A percentile compares a stretch with the other conserved stretches of the same genome.
phyloP scores from a whole-genome alignment of 2,888 invertebrate genomes.

The Eristalinus sepulchralis region DNA sequence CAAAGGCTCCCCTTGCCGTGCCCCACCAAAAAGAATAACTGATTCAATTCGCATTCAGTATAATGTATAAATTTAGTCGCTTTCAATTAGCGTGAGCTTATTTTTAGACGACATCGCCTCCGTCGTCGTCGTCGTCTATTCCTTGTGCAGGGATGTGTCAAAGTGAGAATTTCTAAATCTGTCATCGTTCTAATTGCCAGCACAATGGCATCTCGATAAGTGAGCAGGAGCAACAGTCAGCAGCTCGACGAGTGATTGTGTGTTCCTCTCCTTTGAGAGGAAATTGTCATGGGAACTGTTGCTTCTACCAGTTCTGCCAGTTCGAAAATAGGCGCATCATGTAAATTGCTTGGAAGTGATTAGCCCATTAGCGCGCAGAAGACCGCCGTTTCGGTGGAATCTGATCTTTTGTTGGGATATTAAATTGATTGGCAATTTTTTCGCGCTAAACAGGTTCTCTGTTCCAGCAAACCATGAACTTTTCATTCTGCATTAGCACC shows the following conservation, averaged over 20 bases:
- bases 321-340: background rate
- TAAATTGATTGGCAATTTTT: background rate
- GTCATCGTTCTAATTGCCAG: background rate
- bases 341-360: background rate
- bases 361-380: background rate
- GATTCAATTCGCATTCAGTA: constrained; percentile 23
- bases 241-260: background rate
- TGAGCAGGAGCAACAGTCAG: background rate
- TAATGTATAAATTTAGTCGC: constrained; percentile 41
- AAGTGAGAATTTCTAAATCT: constrained; percentile 27
- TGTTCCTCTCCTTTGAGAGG: background rate
- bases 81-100: constrained; percentile 36
- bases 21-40: background rate
- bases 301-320: background rate
- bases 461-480: background rate
- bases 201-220: background rate
- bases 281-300: background rate
- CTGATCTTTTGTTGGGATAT: background rate
- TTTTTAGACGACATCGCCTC: constrained; percentile 17
- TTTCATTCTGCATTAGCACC: background rate
- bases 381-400: background rate
- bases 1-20: no score
- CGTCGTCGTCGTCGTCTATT: no score
- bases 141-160: constrained; percentile 2
- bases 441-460: background rate